phyloP scores from a whole-genome alignment of 1,140 invertebrate genomes.

The Zaprionus vittiger region DNA sequence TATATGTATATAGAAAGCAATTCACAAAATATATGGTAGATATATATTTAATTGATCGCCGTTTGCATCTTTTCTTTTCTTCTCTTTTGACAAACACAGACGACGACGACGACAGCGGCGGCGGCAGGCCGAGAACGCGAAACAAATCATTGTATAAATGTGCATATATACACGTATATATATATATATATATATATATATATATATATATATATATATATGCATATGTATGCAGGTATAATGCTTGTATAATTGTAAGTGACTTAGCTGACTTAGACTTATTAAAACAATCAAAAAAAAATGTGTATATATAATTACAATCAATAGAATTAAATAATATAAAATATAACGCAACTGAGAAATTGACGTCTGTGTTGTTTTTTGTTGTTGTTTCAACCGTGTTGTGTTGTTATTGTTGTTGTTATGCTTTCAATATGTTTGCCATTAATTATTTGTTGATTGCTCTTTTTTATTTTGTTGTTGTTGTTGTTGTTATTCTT shows the following conservation, averaged over 20 bases:
- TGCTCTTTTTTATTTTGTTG: not conserved
- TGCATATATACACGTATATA: not conserved
- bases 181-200: not conserved
- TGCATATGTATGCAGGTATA: not conserved
- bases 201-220: not conserved
- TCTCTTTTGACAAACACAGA: too few relatives aligned
- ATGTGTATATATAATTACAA: slow-evolving; percentile 8
- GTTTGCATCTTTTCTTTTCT: not conserved
- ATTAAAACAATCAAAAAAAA: slow-evolving; percentile 9
- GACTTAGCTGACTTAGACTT: slow-evolving; percentile 16
- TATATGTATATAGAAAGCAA: slow-evolving; percentile 6
- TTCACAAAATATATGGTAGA: slow-evolving; percentile 15
- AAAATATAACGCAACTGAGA: slow-evolving; percentile 1
- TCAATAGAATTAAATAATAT: slow-evolving; percentile 4
- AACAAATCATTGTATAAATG: slow-evolving; percentile 18
- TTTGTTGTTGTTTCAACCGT: slow-evolving; percentile 8
- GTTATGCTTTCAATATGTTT: not conserved
- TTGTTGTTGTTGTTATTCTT: not conserved
- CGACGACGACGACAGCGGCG: not conserved
- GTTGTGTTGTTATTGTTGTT: not conserved
- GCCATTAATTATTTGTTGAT: not conserved
- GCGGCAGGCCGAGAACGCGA: slow-evolving; percentile 3
- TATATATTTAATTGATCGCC: slow-evolving; percentile 13
- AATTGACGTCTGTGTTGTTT: slow-evolving; percentile 7
- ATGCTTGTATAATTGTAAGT: not conserved